Evolutionary conservation across 2,113 vertebrate species (phyloP).

Genomic region (Syngnathus typhle): DNA sequence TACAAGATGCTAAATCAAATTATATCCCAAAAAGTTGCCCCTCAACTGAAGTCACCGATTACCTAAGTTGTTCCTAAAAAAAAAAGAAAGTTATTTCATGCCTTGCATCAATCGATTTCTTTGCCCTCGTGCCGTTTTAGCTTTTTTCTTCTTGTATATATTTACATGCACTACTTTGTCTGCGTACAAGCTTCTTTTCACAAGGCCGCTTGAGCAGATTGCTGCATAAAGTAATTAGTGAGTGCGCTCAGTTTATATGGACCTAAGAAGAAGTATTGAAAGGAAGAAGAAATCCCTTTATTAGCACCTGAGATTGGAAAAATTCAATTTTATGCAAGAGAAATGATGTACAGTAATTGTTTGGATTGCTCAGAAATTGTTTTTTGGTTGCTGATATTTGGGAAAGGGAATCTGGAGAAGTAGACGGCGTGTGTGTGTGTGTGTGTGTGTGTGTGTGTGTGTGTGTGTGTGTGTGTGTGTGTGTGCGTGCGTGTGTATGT

Average conservation of each 20-base stretch:
- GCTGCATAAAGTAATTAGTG: conserved; percentile 1
- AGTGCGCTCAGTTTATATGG: neutral
- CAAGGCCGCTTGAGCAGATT: neutral
- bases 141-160: neutral
- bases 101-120: neutral
- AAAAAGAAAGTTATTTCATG: neutral
- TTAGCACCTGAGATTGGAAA: neutral
- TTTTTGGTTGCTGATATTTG: neutral
- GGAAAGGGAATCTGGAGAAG: neutral
- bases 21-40: neutral
- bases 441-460: neutral
- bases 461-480: neutral
- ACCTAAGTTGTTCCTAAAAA: neutral
- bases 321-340: conserved; percentile 1
- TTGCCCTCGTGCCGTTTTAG: neutral
- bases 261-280: neutral
- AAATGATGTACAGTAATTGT: neutral
- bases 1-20: conserved; percentile 5
- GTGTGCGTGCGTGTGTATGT: neutral
- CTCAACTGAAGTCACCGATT: no score
- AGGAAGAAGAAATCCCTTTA: neutral
- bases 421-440: neutral
- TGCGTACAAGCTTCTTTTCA: neutral
- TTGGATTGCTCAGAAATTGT: neutral
- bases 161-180: neutral